Evolutionary conservation across 2,113 vertebrate species (phyloP).

Genomic region (Gobius niger): DNA sequence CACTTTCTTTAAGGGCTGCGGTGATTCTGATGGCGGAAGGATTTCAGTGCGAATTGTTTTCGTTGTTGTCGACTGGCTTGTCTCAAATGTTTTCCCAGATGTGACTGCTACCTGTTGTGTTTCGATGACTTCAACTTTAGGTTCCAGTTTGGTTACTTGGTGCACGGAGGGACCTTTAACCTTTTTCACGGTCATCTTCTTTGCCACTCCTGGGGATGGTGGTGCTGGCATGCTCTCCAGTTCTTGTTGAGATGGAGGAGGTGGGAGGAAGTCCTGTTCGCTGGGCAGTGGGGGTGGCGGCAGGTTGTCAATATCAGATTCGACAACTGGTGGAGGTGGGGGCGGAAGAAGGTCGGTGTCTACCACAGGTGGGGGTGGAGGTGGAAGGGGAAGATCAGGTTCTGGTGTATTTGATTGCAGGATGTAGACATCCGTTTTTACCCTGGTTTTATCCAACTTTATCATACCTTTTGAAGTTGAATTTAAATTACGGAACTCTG

Average conservation of each 20-base stretch:
- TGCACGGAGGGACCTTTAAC: slow-evolving; percentile 64
- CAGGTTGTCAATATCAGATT: slow-evolving; percentile 71
- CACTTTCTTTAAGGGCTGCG: slow-evolving; percentile 62
- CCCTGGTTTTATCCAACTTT: slow-evolving; percentile 68
- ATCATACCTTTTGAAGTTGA: slow-evolving; percentile 54
- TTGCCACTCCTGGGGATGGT: slow-evolving; percentile 63
- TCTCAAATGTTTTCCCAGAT: slow-evolving; percentile 44
- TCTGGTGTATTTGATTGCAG: slow-evolving; percentile 67
- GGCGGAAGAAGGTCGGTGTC: slow-evolving; percentile 78
- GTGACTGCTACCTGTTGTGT: slow-evolving; percentile 39
- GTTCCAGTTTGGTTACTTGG: slow-evolving; percentile 77
- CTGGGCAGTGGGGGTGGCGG: slow-evolving; percentile 57
- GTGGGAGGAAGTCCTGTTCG: slow-evolving; percentile 72
- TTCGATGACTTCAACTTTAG: slow-evolving; percentile 56
- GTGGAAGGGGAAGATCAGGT: slow-evolving; percentile 82
- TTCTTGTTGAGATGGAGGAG: slow-evolving; percentile 74
- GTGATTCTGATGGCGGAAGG: slow-evolving; percentile 59
- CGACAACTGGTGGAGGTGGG: slow-evolving; percentile 73
- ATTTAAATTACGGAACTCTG: slow-evolving; percentile 76
- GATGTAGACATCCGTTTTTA: slow-evolving; percentile 66
- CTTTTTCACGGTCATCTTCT: slow-evolving; percentile 71
- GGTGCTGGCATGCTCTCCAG: slow-evolving; percentile 66
- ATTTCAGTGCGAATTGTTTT: slow-evolving; percentile 50
- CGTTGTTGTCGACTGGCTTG: slow-evolving; percentile 45
- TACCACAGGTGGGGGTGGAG: slow-evolving; percentile 78